These are phyloP conservation scores for Pluvianellus socialis DNA, from an alignment of 2,113 vertebrate species.

Conservation along the genomic window DNA sequence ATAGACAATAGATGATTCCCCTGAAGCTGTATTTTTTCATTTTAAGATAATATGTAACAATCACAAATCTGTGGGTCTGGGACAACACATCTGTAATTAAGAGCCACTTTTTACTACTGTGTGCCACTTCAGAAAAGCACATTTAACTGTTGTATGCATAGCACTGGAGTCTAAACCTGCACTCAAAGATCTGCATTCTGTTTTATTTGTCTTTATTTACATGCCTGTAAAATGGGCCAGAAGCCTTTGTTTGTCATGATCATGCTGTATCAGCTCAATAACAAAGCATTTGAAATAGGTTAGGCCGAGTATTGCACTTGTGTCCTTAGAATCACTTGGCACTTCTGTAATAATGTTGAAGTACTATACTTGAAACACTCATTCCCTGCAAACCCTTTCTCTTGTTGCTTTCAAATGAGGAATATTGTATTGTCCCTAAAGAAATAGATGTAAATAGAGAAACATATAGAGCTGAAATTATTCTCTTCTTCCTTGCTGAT, in stretches of 20 bases:
- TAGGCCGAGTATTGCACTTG: background rate
- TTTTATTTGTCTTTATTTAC: background rate
- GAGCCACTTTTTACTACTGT: background rate
- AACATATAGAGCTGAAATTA: background rate
- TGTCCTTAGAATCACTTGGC: background rate
- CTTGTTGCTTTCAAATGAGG: background rate
- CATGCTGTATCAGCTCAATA: background rate
- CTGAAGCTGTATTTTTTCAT: background rate
- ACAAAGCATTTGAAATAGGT: background rate
- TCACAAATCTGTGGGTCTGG: background rate
- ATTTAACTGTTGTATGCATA: background rate
- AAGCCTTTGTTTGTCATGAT: background rate
- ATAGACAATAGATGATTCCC: background rate
- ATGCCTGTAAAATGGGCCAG: background rate
- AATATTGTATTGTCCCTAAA: background rate
- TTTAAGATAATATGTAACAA: background rate
- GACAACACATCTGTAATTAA: background rate
- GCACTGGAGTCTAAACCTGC: background rate
- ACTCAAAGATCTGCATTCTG: background rate
- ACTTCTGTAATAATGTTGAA: background rate
- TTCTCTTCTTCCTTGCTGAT: background rate
- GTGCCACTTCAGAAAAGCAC: fast-evolving
- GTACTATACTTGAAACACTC: background rate
- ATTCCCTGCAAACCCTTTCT: background rate
- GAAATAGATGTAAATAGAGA: background rate